A percentile compares a stretch with the other conserved stretches of the same genome.
These are phyloP conservation scores for Garra rufa DNA, from an alignment of 2,113 vertebrate species.

Conservation along the genomic window DNA sequence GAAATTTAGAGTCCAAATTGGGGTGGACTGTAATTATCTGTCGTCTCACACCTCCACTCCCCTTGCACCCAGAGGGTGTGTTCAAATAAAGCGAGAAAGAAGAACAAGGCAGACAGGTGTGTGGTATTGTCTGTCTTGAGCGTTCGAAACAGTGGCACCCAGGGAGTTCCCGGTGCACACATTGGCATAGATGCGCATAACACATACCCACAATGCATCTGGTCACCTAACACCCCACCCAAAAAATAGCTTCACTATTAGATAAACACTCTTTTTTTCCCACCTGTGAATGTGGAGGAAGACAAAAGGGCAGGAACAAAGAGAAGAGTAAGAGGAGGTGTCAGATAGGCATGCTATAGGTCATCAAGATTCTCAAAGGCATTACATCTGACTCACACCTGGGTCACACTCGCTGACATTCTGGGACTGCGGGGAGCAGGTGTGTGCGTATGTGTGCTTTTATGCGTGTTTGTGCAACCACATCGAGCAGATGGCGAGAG, in stretches of 20 bases:
- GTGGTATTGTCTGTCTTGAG: constrained; percentile 25
- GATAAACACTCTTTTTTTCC: constrained; percentile 15
- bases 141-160: constrained; percentile 30
- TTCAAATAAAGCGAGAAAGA: not conserved
- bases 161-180: constrained; percentile 9
- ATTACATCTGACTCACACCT: constrained; percentile 52
- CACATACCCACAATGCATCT: constrained; percentile 27
- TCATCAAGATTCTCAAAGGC: constrained; percentile 45
- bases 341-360: constrained; percentile 41
- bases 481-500: constrained; percentile 57
- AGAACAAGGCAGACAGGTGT: constrained; percentile 26
- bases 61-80: constrained; percentile 29
- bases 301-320: constrained; percentile 28
- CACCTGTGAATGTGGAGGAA: constrained; percentile 33
- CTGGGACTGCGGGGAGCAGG: constrained; percentile 40
- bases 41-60: constrained; percentile 43
- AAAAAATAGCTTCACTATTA: constrained; percentile 2
- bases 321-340: constrained; percentile 29
- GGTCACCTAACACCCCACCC: constrained; percentile 14
- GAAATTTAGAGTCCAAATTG: not conserved
- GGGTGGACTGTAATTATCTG: constrained; percentile 18
- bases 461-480: constrained; percentile 43
- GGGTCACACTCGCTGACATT: constrained; percentile 43
- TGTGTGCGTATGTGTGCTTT: constrained; percentile 51
- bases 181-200: constrained; percentile 21